phyloP scores from a whole-genome alignment of 1,140 invertebrate genomes.

The Dufourea novaeangliae region DNA sequence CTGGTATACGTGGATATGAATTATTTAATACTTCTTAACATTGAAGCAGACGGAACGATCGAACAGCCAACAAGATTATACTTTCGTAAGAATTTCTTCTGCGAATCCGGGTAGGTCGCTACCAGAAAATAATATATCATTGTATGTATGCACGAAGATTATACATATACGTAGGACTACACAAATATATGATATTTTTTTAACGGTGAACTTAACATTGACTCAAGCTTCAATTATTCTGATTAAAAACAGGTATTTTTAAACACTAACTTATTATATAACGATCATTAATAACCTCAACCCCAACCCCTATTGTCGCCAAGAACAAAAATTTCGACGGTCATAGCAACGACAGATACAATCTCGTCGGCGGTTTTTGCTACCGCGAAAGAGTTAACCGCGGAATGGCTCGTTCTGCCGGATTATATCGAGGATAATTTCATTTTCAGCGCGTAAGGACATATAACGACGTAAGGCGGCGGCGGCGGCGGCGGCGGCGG shows the following conservation, averaged over 20 bases:
- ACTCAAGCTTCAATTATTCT: too few species aligned
- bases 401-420: constrained; percentile 33
- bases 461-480: constrained; percentile 29
- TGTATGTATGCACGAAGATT: too few species aligned
- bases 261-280: too few species aligned
- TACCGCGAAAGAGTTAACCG: not conserved
- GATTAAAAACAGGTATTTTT: too few species aligned
- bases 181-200: too few species aligned
- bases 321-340: not conserved
- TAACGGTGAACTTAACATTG: too few species aligned
- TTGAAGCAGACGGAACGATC: not conserved
- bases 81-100: not conserved
- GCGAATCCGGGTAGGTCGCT: not conserved
- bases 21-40: not conserved
- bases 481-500: not conserved
- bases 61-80: not conserved
- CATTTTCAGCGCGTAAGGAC: constrained; percentile 67
- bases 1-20: constrained; percentile 3
- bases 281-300: too few species aligned
- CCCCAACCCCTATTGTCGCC: not conserved
- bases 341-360: constrained; percentile 25
- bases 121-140: not conserved
- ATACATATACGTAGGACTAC: too few species aligned
- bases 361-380: constrained; percentile 28
- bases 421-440: constrained; percentile 73